Evolutionary conservation across 2,797 vertebrate genomes (phyloP).

Genomic region (Chelon auratus): DNA sequence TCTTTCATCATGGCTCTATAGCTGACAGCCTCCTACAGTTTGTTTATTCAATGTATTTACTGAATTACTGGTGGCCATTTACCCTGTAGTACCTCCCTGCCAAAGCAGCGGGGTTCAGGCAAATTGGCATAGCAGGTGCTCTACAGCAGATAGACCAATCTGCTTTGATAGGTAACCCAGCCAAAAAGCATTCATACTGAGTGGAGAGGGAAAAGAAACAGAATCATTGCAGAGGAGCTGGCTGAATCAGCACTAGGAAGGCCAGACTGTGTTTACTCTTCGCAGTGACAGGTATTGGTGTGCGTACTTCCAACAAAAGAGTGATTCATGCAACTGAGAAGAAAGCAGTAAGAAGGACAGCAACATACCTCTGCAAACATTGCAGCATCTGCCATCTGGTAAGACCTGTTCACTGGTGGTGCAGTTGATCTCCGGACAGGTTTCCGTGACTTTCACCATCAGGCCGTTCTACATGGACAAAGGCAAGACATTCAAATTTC

Average conservation of each 20-base stretch:
- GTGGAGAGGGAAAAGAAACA: slow-evolving; percentile 24
- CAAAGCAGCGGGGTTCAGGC: slow-evolving; percentile 57
- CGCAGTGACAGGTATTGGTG: neutral
- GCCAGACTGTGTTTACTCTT: slow-evolving; percentile 30
- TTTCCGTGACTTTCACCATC: slow-evolving; percentile 90
- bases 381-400: slow-evolving; percentile 94
- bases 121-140: slow-evolving; percentile 70
- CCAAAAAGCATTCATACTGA: slow-evolving; percentile 46
- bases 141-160: slow-evolving; percentile 61
- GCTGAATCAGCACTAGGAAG: slow-evolving; percentile 41
- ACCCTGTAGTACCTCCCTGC: slow-evolving; percentile 53
- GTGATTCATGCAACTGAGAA: slow-evolving; percentile 9
- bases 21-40: slow-evolving; percentile 59
- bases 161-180: slow-evolving; percentile 51
- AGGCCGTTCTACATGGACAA: slow-evolving; percentile 87
- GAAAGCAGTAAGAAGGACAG: neutral
- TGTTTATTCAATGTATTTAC: slow-evolving; percentile 75
- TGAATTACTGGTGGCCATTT: slow-evolving; percentile 71
- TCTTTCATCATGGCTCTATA: slow-evolving; percentile 52
- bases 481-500: neutral
- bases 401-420: slow-evolving; percentile 88
- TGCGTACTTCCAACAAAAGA: slow-evolving; percentile 5
- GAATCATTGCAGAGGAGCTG: slow-evolving; percentile 31
- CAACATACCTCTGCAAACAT: slow-evolving; percentile 92
- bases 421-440: slow-evolving; percentile 92